Evolutionary conservation across 2,797 vertebrate genomes (phyloP), one percentile per base, ranked within the genome.

Genomic region (Phyllotis vaccarum): DNA sequence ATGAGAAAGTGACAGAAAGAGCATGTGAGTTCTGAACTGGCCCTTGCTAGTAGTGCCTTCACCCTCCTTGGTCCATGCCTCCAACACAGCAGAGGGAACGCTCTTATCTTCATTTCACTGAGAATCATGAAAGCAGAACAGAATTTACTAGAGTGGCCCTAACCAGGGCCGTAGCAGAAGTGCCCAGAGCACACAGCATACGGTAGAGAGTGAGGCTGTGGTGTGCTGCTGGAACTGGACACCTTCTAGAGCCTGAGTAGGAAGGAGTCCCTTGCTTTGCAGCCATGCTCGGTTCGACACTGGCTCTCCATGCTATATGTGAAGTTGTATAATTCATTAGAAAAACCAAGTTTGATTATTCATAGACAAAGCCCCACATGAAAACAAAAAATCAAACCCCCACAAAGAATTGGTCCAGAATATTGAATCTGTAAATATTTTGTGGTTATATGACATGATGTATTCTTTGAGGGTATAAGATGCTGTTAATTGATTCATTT

Each of bases 1-100:
- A 43, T 56, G 60, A 95, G 68, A 91, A 96, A 85, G 87, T 40
- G 89, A 24, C 2, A 86, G 79, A 95, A 68, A 13, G 52, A 86
- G 75, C 0, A 10, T 86, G n/a, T 62, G 68, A 81, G 74, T 85
- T 95, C 72, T 60, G 64, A 58, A 92, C 31, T 86, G n/a, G 74
- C 34, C 31, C 29, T 54, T 86, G 90, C 74, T 90, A 83, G 60
- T 90, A 83, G 60, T 92, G 75, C 86, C 43, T 24, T 19, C 72
- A 72, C 79, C 72, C 76, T 90, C 31, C 27, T 89, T 37, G 80
- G 5, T 86, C 17, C 68, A 58, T 92, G 75, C 95, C 34, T 58
- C 56, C 93, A 80, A 8, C 29, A 89, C 88, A 29, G 72, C 74
- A 24, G 58, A 94, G 83, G 76, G 58, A 82, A 87, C 92, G 85